Percentiles rank a stretch among this genome's conserved stretches.
Conservation (phyloP, 2,113 vertebrate genomes). For the Entelurus aequoreus region DNA sequence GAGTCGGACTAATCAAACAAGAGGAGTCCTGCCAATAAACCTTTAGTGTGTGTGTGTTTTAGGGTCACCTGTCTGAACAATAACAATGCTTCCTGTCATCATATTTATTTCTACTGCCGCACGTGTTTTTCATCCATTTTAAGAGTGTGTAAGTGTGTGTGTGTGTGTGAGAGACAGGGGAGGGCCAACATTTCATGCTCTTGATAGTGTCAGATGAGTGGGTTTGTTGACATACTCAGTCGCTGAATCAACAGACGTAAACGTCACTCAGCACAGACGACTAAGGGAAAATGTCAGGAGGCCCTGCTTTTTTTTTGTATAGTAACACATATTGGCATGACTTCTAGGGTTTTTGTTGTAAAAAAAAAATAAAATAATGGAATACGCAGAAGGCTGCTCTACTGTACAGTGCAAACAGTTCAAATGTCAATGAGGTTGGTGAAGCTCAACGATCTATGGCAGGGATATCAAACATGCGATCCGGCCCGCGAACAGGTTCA, state of each 20-base stretch:
- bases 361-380: not conserved
- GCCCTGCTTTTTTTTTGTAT: not conserved
- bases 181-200: not conserved
- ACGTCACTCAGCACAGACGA: not conserved
- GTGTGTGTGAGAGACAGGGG: constrained; percentile 13
- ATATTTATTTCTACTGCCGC: not conserved
- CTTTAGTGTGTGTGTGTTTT: constrained; percentile 26
- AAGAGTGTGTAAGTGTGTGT: constrained; percentile 6
- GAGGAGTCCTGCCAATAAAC: constrained; percentile 13
- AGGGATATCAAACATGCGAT: too few relatives aligned
- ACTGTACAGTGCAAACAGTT: not conserved
- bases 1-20: constrained; percentile 27
- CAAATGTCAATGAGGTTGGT: not conserved
- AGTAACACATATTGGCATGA: not conserved
- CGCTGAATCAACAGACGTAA: constrained; percentile 5
- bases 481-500: too few relatives aligned
- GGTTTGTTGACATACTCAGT: constrained; percentile 18
- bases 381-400: not conserved
- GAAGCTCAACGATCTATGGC: too few relatives aligned
- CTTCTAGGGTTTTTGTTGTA: not conserved
- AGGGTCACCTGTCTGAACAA: constrained; percentile 19
- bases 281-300: not conserved
- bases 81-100: not conserved
- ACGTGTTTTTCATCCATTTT: constrained; percentile 3
- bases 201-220: constrained; percentile 15